Base-by-base conservation (phyloP, 2,113 vertebrate species). In the Prolemur simus region DNA sequence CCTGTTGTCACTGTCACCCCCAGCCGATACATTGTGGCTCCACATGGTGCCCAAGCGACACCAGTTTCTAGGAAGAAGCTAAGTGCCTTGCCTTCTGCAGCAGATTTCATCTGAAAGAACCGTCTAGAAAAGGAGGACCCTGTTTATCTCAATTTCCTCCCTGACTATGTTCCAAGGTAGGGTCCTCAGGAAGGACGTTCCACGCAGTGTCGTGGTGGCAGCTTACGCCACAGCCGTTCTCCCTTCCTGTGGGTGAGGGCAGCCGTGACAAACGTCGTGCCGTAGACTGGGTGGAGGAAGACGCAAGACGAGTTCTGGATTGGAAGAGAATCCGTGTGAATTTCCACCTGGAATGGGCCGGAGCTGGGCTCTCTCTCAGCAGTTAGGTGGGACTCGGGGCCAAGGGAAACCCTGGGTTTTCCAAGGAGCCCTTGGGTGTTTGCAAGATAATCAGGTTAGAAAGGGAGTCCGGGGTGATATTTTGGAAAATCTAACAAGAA, bases 1-100 rank as follows among this genome's bases (percentile, higher is more conserved):
- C 3, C n/a, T n/a, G 2, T 3, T 7, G n/a, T 47, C 25, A n/a
- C 10, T 1, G 12, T 12, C n/a, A 11, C 37, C 69, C 42, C 15
- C 87, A 21, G 32, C 1, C 8, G 37, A 18, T 15, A 13, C 6
- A 17, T 20, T 11, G 14, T 14, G 25, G 39, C 45, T 4, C 6
- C 10, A 37, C 20, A 3, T 5, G 17, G 8, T 11, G 9, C 27
- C 81, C 63, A 3, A 2, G 76, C 5, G 54, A 2, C 12, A 2
- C 34, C 66, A 14, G 15, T 39, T 45, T 80, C 49, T 54, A 34
- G 69, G 27, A 34, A 8, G 42, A 85, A 63, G 39, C 5, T 4
- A n/a, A 64, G 73, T 7, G 23, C n/a, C 39, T 64, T 27, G 8
- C 83, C 71, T 94, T 95, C 42, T 2, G 20, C 17, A 21, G 54